A percentile compares a stretch with the other conserved stretches of the same genome.
Evolutionary conservation across 2,113 vertebrate genomes (phyloP).

Genomic region (Caretta caretta): DNA sequence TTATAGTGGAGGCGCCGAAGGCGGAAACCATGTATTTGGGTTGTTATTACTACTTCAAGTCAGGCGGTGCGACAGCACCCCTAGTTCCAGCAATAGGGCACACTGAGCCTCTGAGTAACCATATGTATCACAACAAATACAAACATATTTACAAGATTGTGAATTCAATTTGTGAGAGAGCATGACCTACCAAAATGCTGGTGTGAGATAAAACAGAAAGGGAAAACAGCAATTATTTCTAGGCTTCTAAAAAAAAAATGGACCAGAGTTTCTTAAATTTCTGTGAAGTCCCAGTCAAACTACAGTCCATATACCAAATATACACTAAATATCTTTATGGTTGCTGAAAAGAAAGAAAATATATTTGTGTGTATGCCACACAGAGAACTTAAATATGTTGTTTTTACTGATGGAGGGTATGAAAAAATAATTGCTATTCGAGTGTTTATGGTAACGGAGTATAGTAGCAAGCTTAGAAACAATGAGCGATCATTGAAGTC

Average conservation of each 20-base stretch:
- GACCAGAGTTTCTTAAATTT: not conserved
- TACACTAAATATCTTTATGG: not conserved
- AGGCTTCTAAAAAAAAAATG: not conserved
- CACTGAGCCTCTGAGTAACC: not conserved
- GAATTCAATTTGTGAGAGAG: not conserved
- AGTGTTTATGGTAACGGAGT: not conserved
- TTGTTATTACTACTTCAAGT: too few relatives aligned
- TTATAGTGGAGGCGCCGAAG: too few relatives aligned
- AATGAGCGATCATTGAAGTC: not conserved
- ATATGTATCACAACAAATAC: not conserved
- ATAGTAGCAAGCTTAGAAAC: not conserved
- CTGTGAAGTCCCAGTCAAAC: not conserved
- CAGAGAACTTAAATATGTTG: not conserved
- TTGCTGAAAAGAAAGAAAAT: not conserved
- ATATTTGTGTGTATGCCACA: accelerated
- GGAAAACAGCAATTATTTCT: not conserved
- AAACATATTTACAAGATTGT: not conserved
- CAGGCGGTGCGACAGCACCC: too few relatives aligned
- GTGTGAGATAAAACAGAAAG: not conserved
- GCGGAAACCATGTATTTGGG: too few relatives aligned
- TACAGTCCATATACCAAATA: not conserved
- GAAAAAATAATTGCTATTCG: not conserved
- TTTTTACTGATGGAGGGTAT: not conserved
- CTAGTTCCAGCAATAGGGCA: not conserved
- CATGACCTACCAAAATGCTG: not conserved